These are phyloP conservation scores for Phaethon lepturus DNA, from an alignment of 2,113 vertebrate species.

Conservation along the genomic window DNA sequence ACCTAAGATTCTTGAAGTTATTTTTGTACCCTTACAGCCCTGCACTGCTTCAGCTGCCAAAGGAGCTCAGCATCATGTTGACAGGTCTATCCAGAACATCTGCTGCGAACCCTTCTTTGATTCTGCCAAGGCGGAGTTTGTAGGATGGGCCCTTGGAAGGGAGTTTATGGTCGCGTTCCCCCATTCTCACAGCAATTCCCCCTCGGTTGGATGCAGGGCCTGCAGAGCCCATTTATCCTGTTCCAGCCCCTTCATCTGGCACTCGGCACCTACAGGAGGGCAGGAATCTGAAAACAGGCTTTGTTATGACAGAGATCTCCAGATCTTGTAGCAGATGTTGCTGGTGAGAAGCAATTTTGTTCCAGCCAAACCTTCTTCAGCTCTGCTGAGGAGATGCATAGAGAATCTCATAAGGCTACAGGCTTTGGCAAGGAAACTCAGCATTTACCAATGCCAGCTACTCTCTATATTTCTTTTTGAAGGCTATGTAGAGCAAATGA, in stretches of 20 bases:
- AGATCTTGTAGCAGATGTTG: slow-evolving; percentile 67
- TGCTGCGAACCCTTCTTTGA: background rate
- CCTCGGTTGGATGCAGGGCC: background rate
- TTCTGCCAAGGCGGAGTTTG: background rate
- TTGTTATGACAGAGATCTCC: slow-evolving; percentile 67
- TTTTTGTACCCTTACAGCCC: background rate
- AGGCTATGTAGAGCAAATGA: slow-evolving; percentile 45
- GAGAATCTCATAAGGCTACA: slow-evolving; percentile 54
- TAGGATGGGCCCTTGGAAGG: background rate
- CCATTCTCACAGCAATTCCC: background rate
- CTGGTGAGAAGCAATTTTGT: slow-evolving; percentile 53
- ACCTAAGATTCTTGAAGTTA: background rate
- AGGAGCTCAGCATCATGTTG: background rate
- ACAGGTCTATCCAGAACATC: slow-evolving; percentile 25
- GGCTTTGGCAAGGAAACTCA: slow-evolving; percentile 58
- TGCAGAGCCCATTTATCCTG: slow-evolving; percentile 37
- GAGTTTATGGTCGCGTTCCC: background rate
- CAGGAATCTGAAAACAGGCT: slow-evolving; percentile 44
- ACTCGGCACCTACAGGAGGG: slow-evolving; percentile 38
- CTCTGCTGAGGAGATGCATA: slow-evolving; percentile 21
- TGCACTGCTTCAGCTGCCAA: background rate
- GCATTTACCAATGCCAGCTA: slow-evolving; percentile 45
- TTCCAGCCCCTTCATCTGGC: slow-evolving; percentile 58
- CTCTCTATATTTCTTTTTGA: slow-evolving; percentile 53
- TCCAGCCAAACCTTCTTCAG: slow-evolving; percentile 58